These are phyloP conservation scores for Cisticola juncidis DNA, from an alignment of 2,113 vertebrate species.

Conservation along the genomic window DNA sequence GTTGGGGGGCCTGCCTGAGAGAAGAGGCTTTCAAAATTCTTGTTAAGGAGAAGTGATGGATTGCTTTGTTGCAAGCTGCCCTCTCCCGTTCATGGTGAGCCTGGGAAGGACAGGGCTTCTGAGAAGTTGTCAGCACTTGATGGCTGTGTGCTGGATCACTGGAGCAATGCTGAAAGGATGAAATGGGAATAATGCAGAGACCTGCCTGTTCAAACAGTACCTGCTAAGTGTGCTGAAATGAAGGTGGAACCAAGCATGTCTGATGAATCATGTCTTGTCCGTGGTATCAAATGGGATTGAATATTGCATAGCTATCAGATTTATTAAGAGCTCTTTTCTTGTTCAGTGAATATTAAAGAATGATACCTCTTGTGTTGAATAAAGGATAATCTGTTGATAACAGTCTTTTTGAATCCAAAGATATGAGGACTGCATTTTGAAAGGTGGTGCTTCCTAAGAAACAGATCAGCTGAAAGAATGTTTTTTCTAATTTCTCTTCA, in stretches of 20 bases:
- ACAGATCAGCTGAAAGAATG: background rate
- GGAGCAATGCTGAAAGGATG: background rate
- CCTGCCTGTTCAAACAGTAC: background rate
- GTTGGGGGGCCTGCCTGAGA: background rate
- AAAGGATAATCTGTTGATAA: background rate
- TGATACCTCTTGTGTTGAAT: background rate
- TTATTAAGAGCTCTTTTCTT: slow-evolving; percentile 6
- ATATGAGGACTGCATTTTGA: background rate
- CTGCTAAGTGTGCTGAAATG: background rate
- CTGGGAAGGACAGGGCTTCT: background rate
- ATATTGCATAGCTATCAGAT: background rate
- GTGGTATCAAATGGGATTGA: background rate
- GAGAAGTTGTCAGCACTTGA: background rate
- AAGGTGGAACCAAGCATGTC: background rate
- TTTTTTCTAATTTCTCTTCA: background rate
- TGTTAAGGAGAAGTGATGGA: background rate
- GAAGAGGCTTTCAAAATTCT: background rate
- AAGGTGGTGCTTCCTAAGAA: background rate
- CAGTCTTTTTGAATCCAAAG: background rate
- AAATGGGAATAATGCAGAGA: background rate
- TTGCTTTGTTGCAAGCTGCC: background rate
- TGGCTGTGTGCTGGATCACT: background rate
- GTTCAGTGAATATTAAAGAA: slow-evolving; percentile 30
- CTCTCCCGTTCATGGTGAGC: background rate
- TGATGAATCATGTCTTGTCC: background rate